phyloP scores from a whole-genome alignment of 2,797 vertebrate genomes.

The Austrolebias charrua region DNA sequence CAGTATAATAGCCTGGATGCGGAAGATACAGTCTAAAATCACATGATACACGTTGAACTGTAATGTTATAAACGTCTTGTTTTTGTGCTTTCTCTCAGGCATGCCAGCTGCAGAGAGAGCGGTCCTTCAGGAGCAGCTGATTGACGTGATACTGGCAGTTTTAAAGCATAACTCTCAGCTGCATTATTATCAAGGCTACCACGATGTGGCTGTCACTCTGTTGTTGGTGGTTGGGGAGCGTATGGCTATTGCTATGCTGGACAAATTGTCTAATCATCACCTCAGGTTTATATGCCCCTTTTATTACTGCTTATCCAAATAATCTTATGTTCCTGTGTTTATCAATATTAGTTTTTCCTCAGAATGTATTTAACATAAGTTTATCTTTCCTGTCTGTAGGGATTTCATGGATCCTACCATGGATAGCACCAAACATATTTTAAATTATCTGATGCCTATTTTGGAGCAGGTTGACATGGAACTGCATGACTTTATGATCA shows the following conservation, averaged over 20 bases:
- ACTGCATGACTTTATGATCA: conserved; percentile 83
- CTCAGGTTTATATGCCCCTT: conserved; percentile 76
- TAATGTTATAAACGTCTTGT: neutral
- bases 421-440: conserved; percentile 86
- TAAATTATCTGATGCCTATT: conserved; percentile 87
- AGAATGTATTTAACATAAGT: neutral
- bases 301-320: neutral
- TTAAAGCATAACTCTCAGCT: conserved; percentile 80
- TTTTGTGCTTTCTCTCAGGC: conserved; percentile 56
- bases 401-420: conserved; percentile 90
- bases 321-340: neutral
- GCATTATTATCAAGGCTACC: conserved; percentile 88
- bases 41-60: no score
- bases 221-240: conserved; percentile 81
- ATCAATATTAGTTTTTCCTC: neutral
- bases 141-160: conserved; percentile 80
- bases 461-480: conserved; percentile 79
- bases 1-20: no score
- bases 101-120: conserved; percentile 79
- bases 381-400: conserved; percentile 55
- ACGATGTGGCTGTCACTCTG: conserved; percentile 84
- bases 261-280: conserved; percentile 83
- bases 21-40: no score
- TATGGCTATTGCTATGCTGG: conserved; percentile 81
- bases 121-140: conserved; percentile 83